Evolutionary conservation across 2,797 vertebrate species (phyloP), one percentile per base, ranked within the genome.

Genomic region (Lithobates sylvaticus): DNA sequence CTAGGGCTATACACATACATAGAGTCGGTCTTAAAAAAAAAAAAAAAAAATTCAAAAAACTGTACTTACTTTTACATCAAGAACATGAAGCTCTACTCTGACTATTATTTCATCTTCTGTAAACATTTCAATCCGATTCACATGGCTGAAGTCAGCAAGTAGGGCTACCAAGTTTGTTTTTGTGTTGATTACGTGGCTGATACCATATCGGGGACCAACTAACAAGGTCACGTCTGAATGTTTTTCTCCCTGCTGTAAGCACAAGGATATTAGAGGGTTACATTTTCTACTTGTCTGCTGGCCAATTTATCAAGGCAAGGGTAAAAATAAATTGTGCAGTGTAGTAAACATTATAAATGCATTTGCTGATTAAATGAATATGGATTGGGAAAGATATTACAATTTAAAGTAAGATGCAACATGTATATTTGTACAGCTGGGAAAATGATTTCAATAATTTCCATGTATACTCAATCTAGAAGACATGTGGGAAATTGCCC

Each of bases 181-280:
- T 91, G 98, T 97, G 94, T 99, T 99, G 88, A 99, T 99, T 86
- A 99, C 98, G 3, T 99, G 98, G 88, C 98, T 99, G 92, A 99
- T 99, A 76, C 98, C 98, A 0, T 99, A 99, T 50, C 97, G 95
- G 0, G 98, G 98, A n/a, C 98, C 98, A 70, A 99, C 97, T 86
- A 99, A 92, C 84, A 99, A 92, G 50, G 98, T 99, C 88, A 99
- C 98, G 89, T 99, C 98, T 0, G 98, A 98, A 89, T 96, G 96
- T 84, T 99, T 99, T 93, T 99, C 98, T 29, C 97, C 97, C 95
- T 99, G 98, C 98, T 99, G 92, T 88, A 87, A 90, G 91, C 68
- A 89, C 39, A 88, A 87, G 91, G 26, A 58, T 32, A 86, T 42
- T 1, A 47, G 70, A 68, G 44, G 12, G 72, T 82, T 85, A 80